Conservation (phyloP, 2,797 vertebrate species). For the Aotus griseimembra region DNA sequence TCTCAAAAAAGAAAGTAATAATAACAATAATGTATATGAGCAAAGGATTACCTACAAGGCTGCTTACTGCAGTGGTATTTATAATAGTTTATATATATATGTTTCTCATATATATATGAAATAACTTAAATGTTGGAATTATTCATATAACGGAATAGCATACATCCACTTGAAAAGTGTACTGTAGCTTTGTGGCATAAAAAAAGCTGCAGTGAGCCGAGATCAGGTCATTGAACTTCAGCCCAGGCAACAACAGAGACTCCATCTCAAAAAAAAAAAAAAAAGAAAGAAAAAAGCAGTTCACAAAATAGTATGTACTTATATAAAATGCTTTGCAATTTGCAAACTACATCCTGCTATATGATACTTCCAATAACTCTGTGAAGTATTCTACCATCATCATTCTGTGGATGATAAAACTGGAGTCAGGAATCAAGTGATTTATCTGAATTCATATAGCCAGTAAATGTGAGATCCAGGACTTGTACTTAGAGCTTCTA, state of each 20-base stretch:
- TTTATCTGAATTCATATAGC: neutral
- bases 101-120: neutral
- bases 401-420: neutral
- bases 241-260: no score
- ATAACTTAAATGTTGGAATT: neutral
- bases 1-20: neutral
- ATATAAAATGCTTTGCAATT: neutral
- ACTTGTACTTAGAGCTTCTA: conserved; percentile 38
- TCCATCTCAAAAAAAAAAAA: neutral
- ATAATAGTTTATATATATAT: neutral
- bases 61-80: neutral
- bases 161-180: neutral
- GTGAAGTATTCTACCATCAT: neutral
- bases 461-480: neutral
- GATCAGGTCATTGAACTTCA: neutral
- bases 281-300: neutral
- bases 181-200: neutral
- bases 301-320: neutral
- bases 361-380: neutral
- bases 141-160: neutral
- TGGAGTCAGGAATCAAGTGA: conserved; percentile 7
- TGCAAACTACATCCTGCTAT: neutral
- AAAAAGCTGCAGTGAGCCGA: neutral
- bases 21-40: neutral
- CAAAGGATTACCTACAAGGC: neutral